Evolutionary conservation across 2,113 vertebrate species (phyloP).

Genomic region (Pedionomus torquatus): DNA sequence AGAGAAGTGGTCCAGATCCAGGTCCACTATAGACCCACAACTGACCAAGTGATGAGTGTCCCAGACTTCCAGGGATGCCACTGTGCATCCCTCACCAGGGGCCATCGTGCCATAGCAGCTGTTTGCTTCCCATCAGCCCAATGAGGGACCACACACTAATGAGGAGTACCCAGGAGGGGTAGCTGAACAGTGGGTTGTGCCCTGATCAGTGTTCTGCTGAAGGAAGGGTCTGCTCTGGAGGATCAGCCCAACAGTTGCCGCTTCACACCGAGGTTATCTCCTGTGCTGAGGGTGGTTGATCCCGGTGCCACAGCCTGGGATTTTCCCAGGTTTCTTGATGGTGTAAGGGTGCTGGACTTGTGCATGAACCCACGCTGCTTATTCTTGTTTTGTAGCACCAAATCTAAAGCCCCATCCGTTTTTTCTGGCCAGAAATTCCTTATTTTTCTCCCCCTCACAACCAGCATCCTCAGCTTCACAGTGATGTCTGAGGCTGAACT

Average conservation of each 20-base stretch:
- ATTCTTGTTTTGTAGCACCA: neutral
- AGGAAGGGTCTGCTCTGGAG: neutral
- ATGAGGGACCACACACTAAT: accelerated
- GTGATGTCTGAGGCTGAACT: neutral
- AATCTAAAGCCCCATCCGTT: neutral
- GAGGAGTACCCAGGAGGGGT: neutral
- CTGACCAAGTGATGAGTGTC: accelerated
- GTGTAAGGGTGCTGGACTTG: accelerated
- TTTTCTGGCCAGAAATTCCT: neutral
- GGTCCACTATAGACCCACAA: neutral
- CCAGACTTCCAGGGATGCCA: neutral
- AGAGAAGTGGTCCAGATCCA: too few species aligned
- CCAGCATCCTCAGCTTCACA: neutral
- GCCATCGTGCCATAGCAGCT: accelerated
- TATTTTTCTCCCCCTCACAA: neutral
- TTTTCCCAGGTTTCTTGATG: neutral
- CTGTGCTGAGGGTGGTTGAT: accelerated
- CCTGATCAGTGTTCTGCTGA: neutral
- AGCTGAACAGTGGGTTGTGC: neutral
- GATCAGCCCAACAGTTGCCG: accelerated
- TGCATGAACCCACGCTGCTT: accelerated
- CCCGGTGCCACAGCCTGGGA: accelerated
- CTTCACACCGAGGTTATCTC: accelerated
- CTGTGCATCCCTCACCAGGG: accelerated
- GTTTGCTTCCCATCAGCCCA: neutral